A percentile compares a stretch with the other conserved stretches of the same genome.
Conservation (phyloP, 2,888 invertebrate species). For the Dioctria linearis region DNA sequence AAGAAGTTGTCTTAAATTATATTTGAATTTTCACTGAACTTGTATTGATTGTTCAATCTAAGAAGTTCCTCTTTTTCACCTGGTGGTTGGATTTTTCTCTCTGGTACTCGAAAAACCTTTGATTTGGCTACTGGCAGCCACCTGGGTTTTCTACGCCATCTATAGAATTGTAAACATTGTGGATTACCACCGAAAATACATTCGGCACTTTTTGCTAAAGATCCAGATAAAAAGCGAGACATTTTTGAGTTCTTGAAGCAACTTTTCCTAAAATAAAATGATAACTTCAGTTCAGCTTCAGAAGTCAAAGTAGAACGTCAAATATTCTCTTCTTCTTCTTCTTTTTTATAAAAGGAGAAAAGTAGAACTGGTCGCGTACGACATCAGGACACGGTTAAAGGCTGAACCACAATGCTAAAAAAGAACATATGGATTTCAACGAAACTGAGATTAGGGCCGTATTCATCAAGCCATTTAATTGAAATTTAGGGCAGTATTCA, state of each 20-base stretch:
- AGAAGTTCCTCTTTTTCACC: conserved; percentile 79
- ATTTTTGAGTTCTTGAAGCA: neutral
- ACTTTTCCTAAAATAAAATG: too few species aligned
- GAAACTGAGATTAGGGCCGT: too few species aligned
- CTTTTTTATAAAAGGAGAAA: too few species aligned
- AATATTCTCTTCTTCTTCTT: too few species aligned
- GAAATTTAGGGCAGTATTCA: too few species aligned
- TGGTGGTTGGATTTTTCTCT: conserved; percentile 73
- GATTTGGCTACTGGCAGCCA: conserved; percentile 87
- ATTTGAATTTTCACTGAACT: conserved; percentile 7
- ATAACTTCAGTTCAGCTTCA: too few species aligned
- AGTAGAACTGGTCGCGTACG: too few species aligned
- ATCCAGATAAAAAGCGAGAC: neutral
- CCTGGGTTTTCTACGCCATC: conserved; percentile 81
- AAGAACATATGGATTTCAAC: too few species aligned
- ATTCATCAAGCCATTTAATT: too few species aligned
- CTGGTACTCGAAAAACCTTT: conserved; percentile 82
- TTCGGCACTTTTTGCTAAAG: neutral
- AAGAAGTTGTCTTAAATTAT: neutral
- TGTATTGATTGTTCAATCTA: conserved; percentile 80
- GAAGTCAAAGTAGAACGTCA: too few species aligned
- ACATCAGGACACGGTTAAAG: too few species aligned
- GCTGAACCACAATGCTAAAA: too few species aligned
- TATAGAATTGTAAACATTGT: conserved; percentile 65
- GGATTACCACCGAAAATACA: conserved; percentile 13